phyloP scores from a whole-genome alignment of 1,140 invertebrate species.

The Penaeus vannamei region DNA sequence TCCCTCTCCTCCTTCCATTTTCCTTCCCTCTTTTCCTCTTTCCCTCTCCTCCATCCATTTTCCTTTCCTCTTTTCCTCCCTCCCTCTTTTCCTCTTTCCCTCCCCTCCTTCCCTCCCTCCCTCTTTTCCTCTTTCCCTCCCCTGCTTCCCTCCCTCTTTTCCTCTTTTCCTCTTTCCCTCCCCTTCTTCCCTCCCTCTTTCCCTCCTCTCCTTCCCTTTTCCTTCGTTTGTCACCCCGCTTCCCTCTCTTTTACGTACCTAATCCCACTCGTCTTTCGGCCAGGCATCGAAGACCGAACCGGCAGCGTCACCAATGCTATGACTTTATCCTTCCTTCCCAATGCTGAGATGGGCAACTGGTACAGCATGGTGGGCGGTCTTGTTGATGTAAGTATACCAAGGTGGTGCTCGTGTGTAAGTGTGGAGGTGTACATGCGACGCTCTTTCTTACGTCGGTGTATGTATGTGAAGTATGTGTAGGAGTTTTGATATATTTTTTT shows the following conservation, averaged over 20 bases:
- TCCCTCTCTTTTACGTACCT: neutral
- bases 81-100: no score
- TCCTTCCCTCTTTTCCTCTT: no score
- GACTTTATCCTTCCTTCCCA: conserved; percentile 44
- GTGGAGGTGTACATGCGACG: neutral
- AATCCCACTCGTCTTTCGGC: neutral
- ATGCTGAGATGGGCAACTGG: conserved; percentile 60
- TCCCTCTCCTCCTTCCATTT: no score
- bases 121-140: neutral
- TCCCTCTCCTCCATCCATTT: no score
- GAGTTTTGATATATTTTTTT: no score
- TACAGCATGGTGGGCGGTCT: conserved; percentile 59
- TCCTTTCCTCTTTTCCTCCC: no score
- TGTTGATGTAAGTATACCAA: no score
- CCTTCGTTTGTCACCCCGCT: no score
- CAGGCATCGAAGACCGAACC: conserved; percentile 62
- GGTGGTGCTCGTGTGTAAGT: no score
- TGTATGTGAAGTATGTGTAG: neutral
- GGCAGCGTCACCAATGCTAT: conserved; percentile 48
- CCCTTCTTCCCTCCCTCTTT: neutral
- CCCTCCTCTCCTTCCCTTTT: neutral
- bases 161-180: no score
- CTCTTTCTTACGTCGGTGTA: neutral
- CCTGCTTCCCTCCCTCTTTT: neutral
- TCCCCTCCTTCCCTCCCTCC: no score